Conservation (phyloP, 2,113 vertebrate species). For the Rana temporaria region DNA sequence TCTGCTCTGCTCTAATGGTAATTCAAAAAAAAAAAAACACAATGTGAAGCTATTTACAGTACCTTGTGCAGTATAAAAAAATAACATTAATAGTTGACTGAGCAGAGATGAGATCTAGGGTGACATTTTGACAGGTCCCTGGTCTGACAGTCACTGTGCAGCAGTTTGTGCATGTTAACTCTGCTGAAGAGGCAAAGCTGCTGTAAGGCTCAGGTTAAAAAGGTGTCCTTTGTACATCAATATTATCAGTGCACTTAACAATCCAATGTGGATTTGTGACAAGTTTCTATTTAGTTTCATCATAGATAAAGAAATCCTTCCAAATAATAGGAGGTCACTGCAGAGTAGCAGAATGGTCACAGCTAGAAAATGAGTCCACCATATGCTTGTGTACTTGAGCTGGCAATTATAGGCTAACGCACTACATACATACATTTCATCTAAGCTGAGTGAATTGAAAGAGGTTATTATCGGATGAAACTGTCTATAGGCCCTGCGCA, state of each 20-base stretch:
- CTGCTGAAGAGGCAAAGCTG: slow-evolving; percentile 34
- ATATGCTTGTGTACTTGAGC: slow-evolving; percentile 35
- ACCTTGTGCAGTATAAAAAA: slow-evolving; percentile 22
- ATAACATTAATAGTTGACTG: slow-evolving; percentile 13
- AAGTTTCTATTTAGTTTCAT: slow-evolving; percentile 19
- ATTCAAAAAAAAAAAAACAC: no score
- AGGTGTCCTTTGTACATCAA: slow-evolving; percentile 9
- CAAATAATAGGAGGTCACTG: slow-evolving; percentile 37
- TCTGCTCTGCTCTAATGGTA: no score
- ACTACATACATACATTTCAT: slow-evolving; percentile 7
- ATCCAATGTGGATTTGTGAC: slow-evolving; percentile 26
- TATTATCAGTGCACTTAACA: slow-evolving; percentile 29
- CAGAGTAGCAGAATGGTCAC: slow-evolving; percentile 33
- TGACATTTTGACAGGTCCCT: slow-evolving; percentile 26
- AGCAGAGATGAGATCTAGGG: slow-evolving; percentile 29
- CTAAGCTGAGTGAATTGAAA: background rate
- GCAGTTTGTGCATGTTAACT: slow-evolving; percentile 22
- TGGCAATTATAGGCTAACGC: slow-evolving; percentile 17
- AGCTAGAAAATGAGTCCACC: slow-evolving; percentile 25
- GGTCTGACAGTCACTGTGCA: slow-evolving; percentile 10
- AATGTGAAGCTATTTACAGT: background rate
- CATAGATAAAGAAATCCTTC: slow-evolving; percentile 35
- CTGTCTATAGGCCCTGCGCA: no score
- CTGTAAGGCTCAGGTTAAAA: slow-evolving; percentile 11
- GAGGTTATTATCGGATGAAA: background rate